phyloP scores from a whole-genome alignment of 2,797 vertebrate species.

The Onychomys torridus region DNA sequence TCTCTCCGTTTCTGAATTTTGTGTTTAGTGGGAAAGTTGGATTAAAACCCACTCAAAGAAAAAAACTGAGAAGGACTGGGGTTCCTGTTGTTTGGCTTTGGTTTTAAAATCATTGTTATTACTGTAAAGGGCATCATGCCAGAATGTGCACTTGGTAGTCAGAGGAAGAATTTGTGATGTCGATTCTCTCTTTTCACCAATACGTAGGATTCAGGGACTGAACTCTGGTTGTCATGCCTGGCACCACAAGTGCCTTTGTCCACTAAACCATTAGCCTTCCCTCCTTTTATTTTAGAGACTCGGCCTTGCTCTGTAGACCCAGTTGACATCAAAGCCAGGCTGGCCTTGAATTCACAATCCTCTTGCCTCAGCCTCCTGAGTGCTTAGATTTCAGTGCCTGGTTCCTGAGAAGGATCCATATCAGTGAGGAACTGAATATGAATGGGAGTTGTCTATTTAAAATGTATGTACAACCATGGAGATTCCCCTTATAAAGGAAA shows the following conservation, averaged over 20 bases:
- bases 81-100: not conserved
- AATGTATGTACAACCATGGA: conserved; percentile 18
- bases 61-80: not conserved
- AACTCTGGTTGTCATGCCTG: not conserved
- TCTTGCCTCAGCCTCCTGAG: not conserved
- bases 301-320: not conserved
- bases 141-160: not conserved
- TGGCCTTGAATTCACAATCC: not conserved
- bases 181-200: not conserved
- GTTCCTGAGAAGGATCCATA: not conserved
- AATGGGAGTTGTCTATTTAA: not conserved
- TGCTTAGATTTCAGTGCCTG: not conserved
- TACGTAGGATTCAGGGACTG: not conserved
- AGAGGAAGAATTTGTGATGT: not conserved
- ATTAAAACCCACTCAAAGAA: conserved; percentile 14
- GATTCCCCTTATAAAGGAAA: not conserved
- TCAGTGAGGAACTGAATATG: not conserved
- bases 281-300: not conserved
- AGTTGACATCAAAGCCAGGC: not conserved
- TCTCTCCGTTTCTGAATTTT: not conserved
- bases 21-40: not conserved
- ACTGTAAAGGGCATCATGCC: not conserved
- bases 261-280: not conserved
- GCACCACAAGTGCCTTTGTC: not conserved
- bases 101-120: not conserved